These are phyloP conservation scores for Drosophila pectinifera DNA, from an alignment of 1,140 invertebrate species.

Conservation along the genomic window DNA sequence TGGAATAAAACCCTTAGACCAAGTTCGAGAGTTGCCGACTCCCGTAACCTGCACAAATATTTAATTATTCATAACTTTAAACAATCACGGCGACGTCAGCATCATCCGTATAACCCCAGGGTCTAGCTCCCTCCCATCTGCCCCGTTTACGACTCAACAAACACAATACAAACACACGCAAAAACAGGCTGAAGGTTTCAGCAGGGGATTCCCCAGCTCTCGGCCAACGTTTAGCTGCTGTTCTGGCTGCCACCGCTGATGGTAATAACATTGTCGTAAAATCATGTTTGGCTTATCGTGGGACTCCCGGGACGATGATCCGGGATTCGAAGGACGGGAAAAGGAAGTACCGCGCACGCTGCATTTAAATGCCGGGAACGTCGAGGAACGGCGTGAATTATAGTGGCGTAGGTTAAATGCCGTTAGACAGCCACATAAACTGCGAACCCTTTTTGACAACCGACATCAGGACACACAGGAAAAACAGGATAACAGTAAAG, in stretches of 20 bases:
- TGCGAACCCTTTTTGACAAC: conserved; percentile 65
- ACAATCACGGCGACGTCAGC: conserved; percentile 77
- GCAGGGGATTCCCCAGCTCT: conserved; percentile 12
- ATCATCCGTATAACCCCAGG: conserved; percentile 69
- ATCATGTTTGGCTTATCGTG: conserved; percentile 84
- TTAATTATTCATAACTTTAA: conserved; percentile 85
- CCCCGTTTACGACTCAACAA: conserved; percentile 72
- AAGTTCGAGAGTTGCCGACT: conserved; percentile 32
- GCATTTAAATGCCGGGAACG: conserved; percentile 75
- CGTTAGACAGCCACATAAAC: conserved; percentile 80
- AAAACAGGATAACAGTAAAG: conserved; percentile 8
- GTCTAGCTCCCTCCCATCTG: conserved; percentile 14
- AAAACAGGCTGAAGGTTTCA: conserved; percentile 32
- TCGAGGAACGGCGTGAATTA: conserved; percentile 80
- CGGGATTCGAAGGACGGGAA: conserved; percentile 39
- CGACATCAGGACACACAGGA: background rate
- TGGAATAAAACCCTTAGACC: conserved; percentile 21
- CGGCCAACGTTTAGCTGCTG: conserved; percentile 23
- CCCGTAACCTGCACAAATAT: conserved; percentile 79
- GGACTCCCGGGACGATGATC: conserved; percentile 51
- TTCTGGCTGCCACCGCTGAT: conserved; percentile 36
- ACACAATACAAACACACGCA: conserved; percentile 63
- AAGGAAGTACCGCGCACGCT: conserved; percentile 42
- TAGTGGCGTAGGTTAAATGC: conserved; percentile 84
- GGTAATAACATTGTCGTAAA: conserved; percentile 83